Conservation (phyloP, 2,888 invertebrate species). For the Deladenus siricidicola region DNA sequence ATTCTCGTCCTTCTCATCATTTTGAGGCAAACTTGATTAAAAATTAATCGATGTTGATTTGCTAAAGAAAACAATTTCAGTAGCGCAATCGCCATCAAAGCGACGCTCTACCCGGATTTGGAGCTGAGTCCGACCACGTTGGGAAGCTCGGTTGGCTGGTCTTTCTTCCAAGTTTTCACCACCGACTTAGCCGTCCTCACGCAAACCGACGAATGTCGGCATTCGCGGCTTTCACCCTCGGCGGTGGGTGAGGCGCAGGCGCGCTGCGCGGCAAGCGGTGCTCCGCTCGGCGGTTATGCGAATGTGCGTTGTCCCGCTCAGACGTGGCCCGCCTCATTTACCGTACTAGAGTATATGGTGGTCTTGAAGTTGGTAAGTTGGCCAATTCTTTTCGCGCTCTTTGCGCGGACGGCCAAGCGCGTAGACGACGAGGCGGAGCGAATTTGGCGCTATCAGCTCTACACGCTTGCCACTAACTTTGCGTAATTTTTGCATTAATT, state of each 20-base stretch:
- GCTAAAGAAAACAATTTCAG: slow-evolving; percentile 17
- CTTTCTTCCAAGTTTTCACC: slow-evolving; percentile 56
- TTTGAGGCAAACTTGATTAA: slow-evolving; percentile 28
- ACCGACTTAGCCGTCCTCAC: slow-evolving; percentile 50
- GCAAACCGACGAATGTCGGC: slow-evolving; percentile 13
- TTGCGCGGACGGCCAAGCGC: slow-evolving; percentile 47
- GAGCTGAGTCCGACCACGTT: slow-evolving; percentile 23
- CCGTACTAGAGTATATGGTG: slow-evolving; percentile 46
- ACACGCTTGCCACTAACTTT: slow-evolving; percentile 53
- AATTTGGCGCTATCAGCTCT: slow-evolving; percentile 54
- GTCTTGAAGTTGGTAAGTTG: slow-evolving; percentile 52
- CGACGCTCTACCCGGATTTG: slow-evolving; percentile 57
- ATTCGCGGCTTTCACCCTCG: slow-evolving; percentile 14
- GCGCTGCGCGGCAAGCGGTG: slow-evolving; percentile 30
- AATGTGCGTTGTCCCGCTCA: slow-evolving; percentile 39
- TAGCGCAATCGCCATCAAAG: slow-evolving; percentile 53
- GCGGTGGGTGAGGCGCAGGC: too few species aligned
- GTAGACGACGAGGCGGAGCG: slow-evolving; percentile 53
- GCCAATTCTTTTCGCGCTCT: slow-evolving; percentile 54
- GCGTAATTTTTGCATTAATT: slow-evolving; percentile 16
- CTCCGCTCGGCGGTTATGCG: slow-evolving; percentile 39
- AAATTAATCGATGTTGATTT: neutral
- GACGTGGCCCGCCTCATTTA: slow-evolving; percentile 18
- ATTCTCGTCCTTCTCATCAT: slow-evolving; percentile 43
- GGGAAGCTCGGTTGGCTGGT: slow-evolving; percentile 48